These are phyloP conservation scores for Drosophila pallidifrons DNA, from an alignment of 1,140 invertebrate genomes.

Conservation along the genomic window DNA sequence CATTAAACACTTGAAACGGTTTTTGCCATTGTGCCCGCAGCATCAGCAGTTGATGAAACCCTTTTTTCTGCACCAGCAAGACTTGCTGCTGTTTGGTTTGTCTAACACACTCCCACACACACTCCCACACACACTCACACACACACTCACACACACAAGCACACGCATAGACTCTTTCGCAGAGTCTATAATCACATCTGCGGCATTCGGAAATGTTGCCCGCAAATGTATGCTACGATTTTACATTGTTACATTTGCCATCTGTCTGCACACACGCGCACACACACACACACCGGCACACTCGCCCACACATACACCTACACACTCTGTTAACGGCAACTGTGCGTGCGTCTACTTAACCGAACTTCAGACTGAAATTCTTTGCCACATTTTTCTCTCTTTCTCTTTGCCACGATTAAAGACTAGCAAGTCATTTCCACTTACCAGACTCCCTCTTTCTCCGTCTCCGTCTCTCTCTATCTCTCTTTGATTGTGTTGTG, in stretches of 20 bases:
- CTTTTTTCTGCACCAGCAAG: slow-evolving; percentile 14
- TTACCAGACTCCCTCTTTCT: neutral
- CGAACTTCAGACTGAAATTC: neutral
- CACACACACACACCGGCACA: neutral
- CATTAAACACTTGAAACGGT: slow-evolving; percentile 15
- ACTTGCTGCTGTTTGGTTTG: neutral
- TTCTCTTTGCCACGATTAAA: slow-evolving; percentile 2
- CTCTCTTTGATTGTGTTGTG: too few relatives aligned
- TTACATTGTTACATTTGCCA: slow-evolving; percentile 42
- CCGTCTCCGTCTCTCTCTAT: neutral
- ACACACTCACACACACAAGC: neutral
- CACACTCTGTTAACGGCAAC: slow-evolving; percentile 1
- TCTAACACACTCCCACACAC: neutral
- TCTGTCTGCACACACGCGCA: slow-evolving; percentile 17
- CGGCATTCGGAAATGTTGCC: slow-evolving; percentile 28
- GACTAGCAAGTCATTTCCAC: slow-evolving; percentile 9
- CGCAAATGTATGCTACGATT: slow-evolving; percentile 57
- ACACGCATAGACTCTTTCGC: slow-evolving; percentile 2
- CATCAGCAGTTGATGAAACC: slow-evolving; percentile 23
- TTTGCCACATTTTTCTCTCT: neutral
- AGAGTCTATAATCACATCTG: slow-evolving; percentile 31
- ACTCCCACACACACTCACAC: neutral
- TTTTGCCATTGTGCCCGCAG: slow-evolving; percentile 51
- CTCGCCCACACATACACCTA: neutral
- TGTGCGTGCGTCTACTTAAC: slow-evolving; percentile 12